Percentiles rank a stretch among this genome's conserved stretches.
Evolutionary conservation across 1,140 invertebrate species (phyloP).

Genomic region (Lamellibrachia luymesi): DNA sequence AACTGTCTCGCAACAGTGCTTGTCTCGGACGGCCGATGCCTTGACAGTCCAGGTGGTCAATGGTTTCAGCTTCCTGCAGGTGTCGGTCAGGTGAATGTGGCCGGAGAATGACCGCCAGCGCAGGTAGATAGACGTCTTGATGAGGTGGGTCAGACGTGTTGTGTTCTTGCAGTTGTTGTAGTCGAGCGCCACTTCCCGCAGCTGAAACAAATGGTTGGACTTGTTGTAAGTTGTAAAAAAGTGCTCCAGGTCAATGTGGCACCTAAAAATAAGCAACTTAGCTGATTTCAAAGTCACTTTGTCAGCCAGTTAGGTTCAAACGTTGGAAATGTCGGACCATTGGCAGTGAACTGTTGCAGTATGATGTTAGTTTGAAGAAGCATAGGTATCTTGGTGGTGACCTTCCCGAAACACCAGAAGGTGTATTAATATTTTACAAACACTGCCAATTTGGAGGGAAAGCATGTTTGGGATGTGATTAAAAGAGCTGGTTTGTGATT

Average conservation of each 20-base stretch:
- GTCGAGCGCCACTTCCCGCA: constrained; percentile 52
- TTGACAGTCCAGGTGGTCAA: background rate
- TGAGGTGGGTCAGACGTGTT: background rate
- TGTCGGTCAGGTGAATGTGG: background rate
- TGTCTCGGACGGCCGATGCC: background rate
- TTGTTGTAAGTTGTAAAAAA: constrained; percentile 20
- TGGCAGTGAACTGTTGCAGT: too few relatives aligned
- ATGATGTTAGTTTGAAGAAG: too few relatives aligned
- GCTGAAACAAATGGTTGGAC: constrained; percentile 35
- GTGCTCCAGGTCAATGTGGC: background rate
- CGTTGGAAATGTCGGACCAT: too few relatives aligned
- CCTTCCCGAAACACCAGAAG: too few relatives aligned
- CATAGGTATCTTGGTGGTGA: too few relatives aligned
- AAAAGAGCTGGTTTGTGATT: too few relatives aligned
- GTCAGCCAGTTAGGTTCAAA: too few relatives aligned
- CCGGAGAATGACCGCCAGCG: constrained; percentile 7
- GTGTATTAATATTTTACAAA: too few relatives aligned
- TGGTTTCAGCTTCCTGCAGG: background rate
- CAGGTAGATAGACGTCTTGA: constrained; percentile 2
- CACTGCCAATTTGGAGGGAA: too few relatives aligned
- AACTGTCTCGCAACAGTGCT: background rate
- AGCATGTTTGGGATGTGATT: too few relatives aligned
- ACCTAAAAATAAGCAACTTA: too few relatives aligned
- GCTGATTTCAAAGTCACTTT: too few relatives aligned
- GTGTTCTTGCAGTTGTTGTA: constrained; percentile 45